Base-by-base conservation (phyloP, 2,797 vertebrate species). In the Rousettus madagascariensis region DNA sequence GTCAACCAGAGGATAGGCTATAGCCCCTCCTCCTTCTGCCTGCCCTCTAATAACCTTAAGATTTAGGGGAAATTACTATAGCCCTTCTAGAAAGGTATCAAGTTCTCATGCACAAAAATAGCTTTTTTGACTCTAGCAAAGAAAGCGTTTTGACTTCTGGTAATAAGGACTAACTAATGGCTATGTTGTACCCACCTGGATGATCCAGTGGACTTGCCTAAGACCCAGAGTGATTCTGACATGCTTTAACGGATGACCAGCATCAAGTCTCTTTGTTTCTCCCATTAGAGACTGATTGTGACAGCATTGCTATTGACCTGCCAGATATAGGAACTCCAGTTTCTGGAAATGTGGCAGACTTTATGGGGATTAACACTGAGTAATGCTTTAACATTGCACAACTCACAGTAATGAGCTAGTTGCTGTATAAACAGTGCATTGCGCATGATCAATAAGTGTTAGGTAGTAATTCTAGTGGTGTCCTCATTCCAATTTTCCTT, bases 61-160 rank as follows among this genome's bases (percentile, higher is more conserved):
- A 61, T 71, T 83, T 85, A 77, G 82, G 41, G 57, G 49, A 88
- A 88, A 86, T 93, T 68, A 68, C 83, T 77, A 33, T 30, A 89
- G 41, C 72, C 63, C 46, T 65, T 59, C 19, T 87, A 36, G 36
- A 80, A 83, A 72, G 69, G 20, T 74, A 16, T 16, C 24, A 28
- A 49, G 49, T 12, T 68, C 79, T 28, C 38, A 6, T 57, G 10
- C 57, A 65, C 30, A 41, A 75, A 78, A 26, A 33, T 41, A 91
- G 74, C n/a, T 30, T 94, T 43, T 84, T 22, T 33, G 33, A 66
- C 20, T 12, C 46, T 63, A 71, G n/a, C 59, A 63, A 86, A 89
- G 82, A 63, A 41, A 69, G 22, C 26, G 33, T 53, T 71, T 82
- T 20, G 33, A 63, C 51, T 85, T 84, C 26, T 69, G 6, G 11